A percentile compares a stretch with the other conserved stretches of the same genome.
phyloP scores from a whole-genome alignment of 2,797 vertebrate species.

The Clarias pachynema region DNA sequence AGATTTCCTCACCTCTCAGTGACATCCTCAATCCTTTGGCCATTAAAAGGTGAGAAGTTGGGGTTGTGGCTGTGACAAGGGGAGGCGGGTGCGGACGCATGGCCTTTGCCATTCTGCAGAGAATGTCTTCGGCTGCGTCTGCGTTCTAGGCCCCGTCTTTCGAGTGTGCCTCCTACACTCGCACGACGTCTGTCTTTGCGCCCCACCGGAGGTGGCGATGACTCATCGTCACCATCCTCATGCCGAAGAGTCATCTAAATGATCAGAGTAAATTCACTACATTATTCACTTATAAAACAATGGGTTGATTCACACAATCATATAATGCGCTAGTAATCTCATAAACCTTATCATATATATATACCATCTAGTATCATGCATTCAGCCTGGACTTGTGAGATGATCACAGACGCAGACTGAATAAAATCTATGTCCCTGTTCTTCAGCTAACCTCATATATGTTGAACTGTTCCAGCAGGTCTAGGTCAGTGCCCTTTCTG shows the following conservation, averaged over 20 bases:
- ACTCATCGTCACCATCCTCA: conserved; percentile 87
- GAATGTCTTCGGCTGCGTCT: conserved; percentile 92
- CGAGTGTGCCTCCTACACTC: conserved; percentile 80
- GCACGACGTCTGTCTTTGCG: conserved; percentile 85
- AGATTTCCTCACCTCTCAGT: conserved; percentile 84
- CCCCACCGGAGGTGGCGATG: conserved; percentile 75
- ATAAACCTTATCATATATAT: not conserved
- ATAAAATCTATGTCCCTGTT: not conserved
- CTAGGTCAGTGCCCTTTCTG: conserved; percentile 93
- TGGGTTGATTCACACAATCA: not conserved
- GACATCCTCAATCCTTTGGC: conserved; percentile 78
- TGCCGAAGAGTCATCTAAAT: conserved; percentile 83
- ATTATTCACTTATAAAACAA: not conserved
- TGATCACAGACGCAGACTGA: not conserved
- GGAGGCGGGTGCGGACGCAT: conserved; percentile 82
- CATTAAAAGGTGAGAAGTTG: conserved; percentile 71
- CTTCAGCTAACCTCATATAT: conserved; percentile 88
- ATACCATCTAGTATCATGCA: not conserved
- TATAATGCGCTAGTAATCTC: not conserved
- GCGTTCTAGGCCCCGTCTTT: conserved; percentile 84
- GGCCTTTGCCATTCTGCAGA: conserved; percentile 79
- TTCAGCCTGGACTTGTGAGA: not conserved
- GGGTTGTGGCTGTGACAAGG: conserved; percentile 68
- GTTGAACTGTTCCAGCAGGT: conserved; percentile 94
- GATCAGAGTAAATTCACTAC: not conserved